Percentiles rank a stretch among this genome's conserved stretches.
Evolutionary conservation across 2,113 vertebrate genomes (phyloP).

Genomic region (Globicephala melas): DNA sequence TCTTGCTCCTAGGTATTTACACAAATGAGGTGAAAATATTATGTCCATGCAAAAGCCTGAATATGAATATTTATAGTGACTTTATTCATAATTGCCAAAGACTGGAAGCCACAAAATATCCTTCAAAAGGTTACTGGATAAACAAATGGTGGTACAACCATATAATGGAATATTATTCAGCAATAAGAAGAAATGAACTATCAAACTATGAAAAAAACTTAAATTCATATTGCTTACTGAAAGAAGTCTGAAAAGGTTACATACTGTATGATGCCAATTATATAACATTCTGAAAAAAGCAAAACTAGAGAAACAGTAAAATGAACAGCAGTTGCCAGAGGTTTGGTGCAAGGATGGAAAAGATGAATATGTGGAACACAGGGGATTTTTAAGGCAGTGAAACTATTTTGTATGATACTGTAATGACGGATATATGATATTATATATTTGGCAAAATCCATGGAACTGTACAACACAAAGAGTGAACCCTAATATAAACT

Average conservation of each 20-base stretch:
- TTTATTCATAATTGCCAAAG: background rate
- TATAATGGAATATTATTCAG: background rate
- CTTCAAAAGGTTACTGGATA: background rate
- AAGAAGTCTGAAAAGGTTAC: conserved; percentile 10
- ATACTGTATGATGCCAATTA: background rate
- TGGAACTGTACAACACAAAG: background rate
- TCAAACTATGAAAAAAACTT: background rate
- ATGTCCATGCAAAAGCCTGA: background rate
- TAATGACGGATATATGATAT: too few relatives aligned
- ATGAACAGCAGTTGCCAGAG: background rate
- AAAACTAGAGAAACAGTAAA: background rate
- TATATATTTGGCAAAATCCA: background rate
- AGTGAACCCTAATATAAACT: background rate
- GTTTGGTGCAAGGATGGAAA: background rate
- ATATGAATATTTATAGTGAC: background rate
- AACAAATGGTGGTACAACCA: background rate
- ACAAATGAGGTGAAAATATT: background rate
- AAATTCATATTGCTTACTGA: background rate
- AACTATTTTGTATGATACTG: background rate
- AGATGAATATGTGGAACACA: background rate
- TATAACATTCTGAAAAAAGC: background rate
- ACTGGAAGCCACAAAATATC: background rate
- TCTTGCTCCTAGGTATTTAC: background rate
- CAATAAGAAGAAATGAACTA: background rate
- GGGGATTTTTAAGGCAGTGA: background rate